Percentiles rank a stretch among this genome's conserved stretches.
phyloP scores from a whole-genome alignment of 2,113 vertebrate species.

The Leptocoma aspasia region DNA sequence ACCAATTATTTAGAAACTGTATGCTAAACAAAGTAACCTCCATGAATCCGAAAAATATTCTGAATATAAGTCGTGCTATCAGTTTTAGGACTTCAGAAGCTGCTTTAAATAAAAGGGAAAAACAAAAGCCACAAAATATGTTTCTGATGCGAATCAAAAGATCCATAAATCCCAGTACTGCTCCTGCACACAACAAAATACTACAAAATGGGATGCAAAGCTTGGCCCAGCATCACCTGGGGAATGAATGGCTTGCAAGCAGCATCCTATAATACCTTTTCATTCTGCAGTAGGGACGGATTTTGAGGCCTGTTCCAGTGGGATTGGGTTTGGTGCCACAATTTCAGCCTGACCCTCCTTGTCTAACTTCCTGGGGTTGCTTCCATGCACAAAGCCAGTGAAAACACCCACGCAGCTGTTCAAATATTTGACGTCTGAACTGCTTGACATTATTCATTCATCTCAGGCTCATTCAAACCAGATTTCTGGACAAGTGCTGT shows the following conservation, averaged over 20 bases:
- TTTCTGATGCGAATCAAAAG: not conserved
- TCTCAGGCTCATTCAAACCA: slow-evolving; percentile 73
- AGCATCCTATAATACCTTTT: not conserved
- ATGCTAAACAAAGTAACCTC: not conserved
- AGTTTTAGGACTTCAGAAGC: not conserved
- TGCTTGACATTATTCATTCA: slow-evolving; percentile 80
- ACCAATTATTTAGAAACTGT: not conserved
- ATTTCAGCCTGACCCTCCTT: slow-evolving; percentile 40
- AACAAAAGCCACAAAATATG: not conserved
- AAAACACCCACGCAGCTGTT: slow-evolving; percentile 79
- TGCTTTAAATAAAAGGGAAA: not conserved
- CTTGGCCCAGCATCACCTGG: not conserved
- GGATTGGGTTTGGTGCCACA: slow-evolving; percentile 8
- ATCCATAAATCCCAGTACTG: not conserved
- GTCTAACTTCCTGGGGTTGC: slow-evolving; percentile 67
- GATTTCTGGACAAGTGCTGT: slow-evolving; percentile 77
- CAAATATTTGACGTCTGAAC: slow-evolving; percentile 84
- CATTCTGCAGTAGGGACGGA: not conserved
- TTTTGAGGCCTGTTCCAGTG: not conserved
- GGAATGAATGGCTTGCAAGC: fast-evolving
- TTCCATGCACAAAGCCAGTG: slow-evolving; percentile 71
- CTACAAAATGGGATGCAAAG: not conserved
- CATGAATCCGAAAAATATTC: not conserved
- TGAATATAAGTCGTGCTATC: not conserved
- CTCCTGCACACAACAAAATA: not conserved